Base-by-base conservation (phyloP, 2,113 vertebrate genomes). In the Tetraodon nigroviridis region DNA sequence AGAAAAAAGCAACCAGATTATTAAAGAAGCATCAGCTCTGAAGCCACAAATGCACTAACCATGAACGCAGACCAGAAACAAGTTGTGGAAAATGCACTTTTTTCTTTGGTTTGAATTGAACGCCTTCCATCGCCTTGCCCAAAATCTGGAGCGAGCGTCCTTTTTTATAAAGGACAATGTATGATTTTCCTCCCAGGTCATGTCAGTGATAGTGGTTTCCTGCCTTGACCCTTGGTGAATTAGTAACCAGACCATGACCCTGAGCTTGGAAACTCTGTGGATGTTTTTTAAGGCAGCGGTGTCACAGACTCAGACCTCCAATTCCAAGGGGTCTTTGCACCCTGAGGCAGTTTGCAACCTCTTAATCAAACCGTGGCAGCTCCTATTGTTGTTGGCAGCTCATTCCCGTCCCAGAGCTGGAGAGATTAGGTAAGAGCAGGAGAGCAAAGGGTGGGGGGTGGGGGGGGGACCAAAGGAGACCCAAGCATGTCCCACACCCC, bases 371-470 rank as follows among this genome's bases (percentile, higher is more conserved):
- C 52, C 55, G 49, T 73, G 71, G 77, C 80, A 83, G 80, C 64
- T 73, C 68, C 76, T 84, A 69, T 86, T 86, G 84, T 85, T 84
- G 78, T 84, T 85, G 82, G 84, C 81, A 78, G 83, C 79, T 61
- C 60, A n/a, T 22, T 59, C 51, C 78, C 58, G 51, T 80, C 67
- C 66, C 64, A 14, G 58, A 22, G 63, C 76, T 53, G 65, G 68
- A 77, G 71, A 71, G 69, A 86, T 87, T 80, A 83, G 78, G 76
- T 79, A 75, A 79, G 71, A 69, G 19, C 16, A 17, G n/a, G 47
- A 71, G 84, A 87, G 67, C 64, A 65, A 69, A 59, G 62, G 68
- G 61, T n/a, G 62, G 68, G 5, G 44, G 71, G 83, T 85, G 64
- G 63, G 63, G 73, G 59, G 60, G 69, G 69, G 57, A 69, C 62